Base-by-base conservation (phyloP, 1,140 invertebrate genomes). In the Sogatella furcifera region DNA sequence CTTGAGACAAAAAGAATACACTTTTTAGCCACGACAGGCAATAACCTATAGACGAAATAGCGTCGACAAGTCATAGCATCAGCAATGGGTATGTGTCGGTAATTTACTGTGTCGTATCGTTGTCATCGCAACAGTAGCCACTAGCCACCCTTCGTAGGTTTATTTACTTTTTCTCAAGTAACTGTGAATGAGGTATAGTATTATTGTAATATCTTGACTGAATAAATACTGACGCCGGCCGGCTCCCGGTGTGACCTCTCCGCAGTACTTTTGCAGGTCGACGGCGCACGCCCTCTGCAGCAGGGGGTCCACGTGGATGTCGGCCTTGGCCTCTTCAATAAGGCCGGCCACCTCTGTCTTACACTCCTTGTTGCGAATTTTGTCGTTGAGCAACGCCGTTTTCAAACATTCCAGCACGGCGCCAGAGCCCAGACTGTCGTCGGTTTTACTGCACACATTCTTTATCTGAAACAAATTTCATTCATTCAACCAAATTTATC, bases 321-420 rank as follows among this genome's bases (percentile, higher is more conserved):
- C 90, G 0, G 88, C 85, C 69, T 84, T 84, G 1, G 82, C 80
- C 73, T 89, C 86, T 69, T 88, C 85, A 62, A 92, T 88, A 62
- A 90, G 76, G 74, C 83, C 80, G 1, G 88, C 89, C 24, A 98
- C 83, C 77, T 95, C 90, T 60, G 85, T 70, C 56, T 77, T 73
- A 72, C 92, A 95, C 65, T 84, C 83, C 14, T 81, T 78, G 60
- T 81, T 85, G 66, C 83, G 83, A 13, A 91, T 85, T 73, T 81
- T 80, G 69, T 83, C 84, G 68, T 80, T 80, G 59, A 82, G 74
- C 62, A 91, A 84, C 64, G 82, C 86, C 70, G 82, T 82, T 74
- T 95, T 95, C 11, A 97, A 76, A 76, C 94, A 97, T 76, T 96
- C 92, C 72, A 92, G 88, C 0, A 90, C 83, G 49, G 67, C 68